phyloP scores from a whole-genome alignment of 2,797 vertebrate genomes.

The Coracias cyanogaster region DNA sequence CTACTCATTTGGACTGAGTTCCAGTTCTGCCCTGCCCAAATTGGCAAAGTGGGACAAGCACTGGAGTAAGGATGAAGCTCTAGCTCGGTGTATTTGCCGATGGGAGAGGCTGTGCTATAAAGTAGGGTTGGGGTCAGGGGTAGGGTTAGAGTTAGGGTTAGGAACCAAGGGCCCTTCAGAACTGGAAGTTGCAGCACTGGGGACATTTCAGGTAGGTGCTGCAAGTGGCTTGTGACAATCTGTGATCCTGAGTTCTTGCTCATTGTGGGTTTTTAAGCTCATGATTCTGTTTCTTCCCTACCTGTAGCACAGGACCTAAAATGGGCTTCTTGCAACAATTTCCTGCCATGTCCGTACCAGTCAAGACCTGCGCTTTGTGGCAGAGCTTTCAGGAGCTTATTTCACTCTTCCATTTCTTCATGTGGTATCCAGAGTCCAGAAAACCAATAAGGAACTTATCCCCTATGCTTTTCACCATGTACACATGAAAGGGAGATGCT shows the following conservation, averaged over 20 bases:
- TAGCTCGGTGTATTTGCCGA: neutral
- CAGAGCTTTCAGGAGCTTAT: neutral
- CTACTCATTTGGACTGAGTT: accelerated
- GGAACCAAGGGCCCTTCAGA: neutral
- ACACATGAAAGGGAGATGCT: neutral
- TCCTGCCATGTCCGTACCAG: neutral
- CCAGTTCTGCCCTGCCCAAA: neutral
- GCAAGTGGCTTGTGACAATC: neutral
- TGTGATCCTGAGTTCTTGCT: neutral
- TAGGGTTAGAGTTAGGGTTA: neutral
- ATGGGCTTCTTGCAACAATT: neutral
- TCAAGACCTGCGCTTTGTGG: neutral
- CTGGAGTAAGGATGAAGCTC: neutral
- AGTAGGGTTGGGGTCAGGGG: neutral
- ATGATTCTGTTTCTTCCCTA: neutral
- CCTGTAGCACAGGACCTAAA: neutral
- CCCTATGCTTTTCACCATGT: neutral
- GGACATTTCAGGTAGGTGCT: neutral
- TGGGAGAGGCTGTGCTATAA: neutral
- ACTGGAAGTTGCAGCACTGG: neutral
- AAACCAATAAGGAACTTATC: neutral
- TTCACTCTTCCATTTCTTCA: neutral
- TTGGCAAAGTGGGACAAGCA: neutral
- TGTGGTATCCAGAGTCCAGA: neutral
- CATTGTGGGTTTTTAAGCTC: accelerated